phyloP scores from a whole-genome alignment of 2,888 invertebrate species.

The Spilarctia lutea region DNA sequence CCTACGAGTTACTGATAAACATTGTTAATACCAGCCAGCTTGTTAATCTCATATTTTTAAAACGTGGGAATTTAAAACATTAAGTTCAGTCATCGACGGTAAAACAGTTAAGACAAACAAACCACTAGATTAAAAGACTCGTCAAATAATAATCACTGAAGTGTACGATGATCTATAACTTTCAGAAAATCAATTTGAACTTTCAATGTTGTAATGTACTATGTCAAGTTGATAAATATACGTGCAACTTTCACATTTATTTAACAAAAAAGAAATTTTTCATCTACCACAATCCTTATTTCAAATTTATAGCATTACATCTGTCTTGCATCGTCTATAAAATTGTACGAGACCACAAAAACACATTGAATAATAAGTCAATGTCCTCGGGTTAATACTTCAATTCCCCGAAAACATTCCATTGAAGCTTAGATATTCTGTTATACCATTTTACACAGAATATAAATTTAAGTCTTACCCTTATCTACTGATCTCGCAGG shows the following conservation, averaged over 20 bases:
- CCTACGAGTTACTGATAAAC: background rate
- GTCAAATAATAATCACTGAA: background rate
- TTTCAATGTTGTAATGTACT: background rate
- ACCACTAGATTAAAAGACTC: too few relatives aligned
- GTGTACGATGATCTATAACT: background rate
- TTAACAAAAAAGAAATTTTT: background rate
- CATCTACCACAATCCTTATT: background rate
- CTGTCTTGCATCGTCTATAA: constrained; percentile 1
- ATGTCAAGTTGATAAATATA: too few relatives aligned
- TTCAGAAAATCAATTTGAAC: background rate
- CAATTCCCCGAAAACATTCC: constrained; percentile 32
- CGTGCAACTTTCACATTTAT: background rate
- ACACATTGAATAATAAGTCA: constrained; percentile 60
- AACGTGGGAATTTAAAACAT: too few relatives aligned
- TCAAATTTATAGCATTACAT: background rate
- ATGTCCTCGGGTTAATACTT: constrained; percentile 54
- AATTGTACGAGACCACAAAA: constrained; percentile 32
- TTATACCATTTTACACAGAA: constrained; percentile 60
- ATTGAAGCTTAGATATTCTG: constrained; percentile 43
- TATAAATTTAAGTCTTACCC: constrained; percentile 72
- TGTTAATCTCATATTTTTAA: too few relatives aligned
- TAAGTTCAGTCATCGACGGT: too few relatives aligned
- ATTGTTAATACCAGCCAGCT: background rate
- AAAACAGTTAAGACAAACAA: too few relatives aligned
- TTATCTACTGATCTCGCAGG: constrained; percentile 61